Evolutionary conservation across 2,113 vertebrate genomes (phyloP).

Genomic region (Dunckerocampus dactyliophorus): DNA sequence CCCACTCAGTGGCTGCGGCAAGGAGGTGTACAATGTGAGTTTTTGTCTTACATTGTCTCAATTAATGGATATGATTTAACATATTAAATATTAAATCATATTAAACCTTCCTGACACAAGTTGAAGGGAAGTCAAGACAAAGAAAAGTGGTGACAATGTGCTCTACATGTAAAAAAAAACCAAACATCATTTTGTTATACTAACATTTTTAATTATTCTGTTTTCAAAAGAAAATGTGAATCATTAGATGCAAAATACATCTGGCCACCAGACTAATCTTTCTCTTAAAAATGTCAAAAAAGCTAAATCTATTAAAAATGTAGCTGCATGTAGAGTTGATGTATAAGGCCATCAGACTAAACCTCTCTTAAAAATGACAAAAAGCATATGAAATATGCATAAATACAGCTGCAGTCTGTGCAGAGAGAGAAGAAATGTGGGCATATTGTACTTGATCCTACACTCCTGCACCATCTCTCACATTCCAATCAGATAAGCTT

Average conservation of each 20-base stretch:
- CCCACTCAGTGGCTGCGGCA: neutral
- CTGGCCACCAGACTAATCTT: conserved; percentile 3
- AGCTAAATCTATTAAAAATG: conserved; percentile 7
- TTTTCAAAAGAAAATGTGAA: neutral
- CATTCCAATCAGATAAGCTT: conserved; percentile 39
- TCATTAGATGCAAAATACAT: conserved; percentile 1
- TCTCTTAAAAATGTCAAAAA: conserved; percentile 10
- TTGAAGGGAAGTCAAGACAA: neutral
- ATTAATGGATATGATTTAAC: neutral
- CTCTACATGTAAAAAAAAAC: conserved; percentile 5
- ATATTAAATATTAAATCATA: neutral
- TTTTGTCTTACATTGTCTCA: conserved; percentile 14
- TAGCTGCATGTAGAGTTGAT: conserved; percentile 6
- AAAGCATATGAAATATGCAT: conserved; percentile 8
- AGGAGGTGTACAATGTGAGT: neutral
- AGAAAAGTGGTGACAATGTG: neutral
- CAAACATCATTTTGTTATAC: neutral
- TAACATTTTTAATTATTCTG: conserved; percentile 1
- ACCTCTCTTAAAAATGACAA: conserved; percentile 7
- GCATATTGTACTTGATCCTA: conserved; percentile 45
- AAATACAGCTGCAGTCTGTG: conserved; percentile 26
- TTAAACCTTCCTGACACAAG: neutral
- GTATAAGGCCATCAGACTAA: conserved; percentile 3
- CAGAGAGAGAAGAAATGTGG: conserved; percentile 25
- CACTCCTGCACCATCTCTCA: conserved; percentile 28